These are phyloP conservation scores for Dreissena rostriformis DNA, from an alignment of 1,140 invertebrate species.

Conservation along the genomic window DNA sequence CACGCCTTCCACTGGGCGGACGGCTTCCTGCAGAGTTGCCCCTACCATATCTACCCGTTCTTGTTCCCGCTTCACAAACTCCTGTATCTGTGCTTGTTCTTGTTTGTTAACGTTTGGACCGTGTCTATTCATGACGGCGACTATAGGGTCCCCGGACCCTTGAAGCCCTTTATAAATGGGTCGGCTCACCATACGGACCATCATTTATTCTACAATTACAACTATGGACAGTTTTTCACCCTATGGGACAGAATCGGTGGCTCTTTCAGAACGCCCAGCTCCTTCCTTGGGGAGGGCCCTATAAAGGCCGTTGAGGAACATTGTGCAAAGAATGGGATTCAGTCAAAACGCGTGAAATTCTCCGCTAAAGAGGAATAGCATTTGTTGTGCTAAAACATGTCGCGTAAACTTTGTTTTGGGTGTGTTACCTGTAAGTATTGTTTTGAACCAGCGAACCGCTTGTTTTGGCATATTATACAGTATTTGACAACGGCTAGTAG, in stretches of 20 bases:
- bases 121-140: constrained; percentile 83
- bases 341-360: too few species aligned
- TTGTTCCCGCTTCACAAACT: constrained; percentile 83
- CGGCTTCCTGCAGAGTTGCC: constrained; percentile 82
- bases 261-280: constrained; percentile 77
- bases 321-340: background rate
- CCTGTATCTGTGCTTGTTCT: constrained; percentile 81
- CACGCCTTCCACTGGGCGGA: constrained; percentile 84
- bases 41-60: constrained; percentile 83
- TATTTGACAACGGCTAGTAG: too few species aligned
- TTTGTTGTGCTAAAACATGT: too few species aligned
- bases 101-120: constrained; percentile 83
- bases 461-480: too few species aligned
- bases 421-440: too few species aligned
- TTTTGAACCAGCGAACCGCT: too few species aligned
- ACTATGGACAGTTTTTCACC: constrained; percentile 84
- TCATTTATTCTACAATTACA: constrained; percentile 83
- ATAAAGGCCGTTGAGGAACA: constrained; percentile 63
- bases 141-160: constrained; percentile 80
- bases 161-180: constrained; percentile 82
- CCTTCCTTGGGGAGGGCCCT: constrained; percentile 77
- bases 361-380: too few species aligned
- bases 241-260: constrained; percentile 82
- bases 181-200: constrained; percentile 83
- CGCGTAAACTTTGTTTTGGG: too few species aligned